phyloP scores from a whole-genome alignment of 2,113 vertebrate genomes.

The Malurus alboscapulatus region DNA sequence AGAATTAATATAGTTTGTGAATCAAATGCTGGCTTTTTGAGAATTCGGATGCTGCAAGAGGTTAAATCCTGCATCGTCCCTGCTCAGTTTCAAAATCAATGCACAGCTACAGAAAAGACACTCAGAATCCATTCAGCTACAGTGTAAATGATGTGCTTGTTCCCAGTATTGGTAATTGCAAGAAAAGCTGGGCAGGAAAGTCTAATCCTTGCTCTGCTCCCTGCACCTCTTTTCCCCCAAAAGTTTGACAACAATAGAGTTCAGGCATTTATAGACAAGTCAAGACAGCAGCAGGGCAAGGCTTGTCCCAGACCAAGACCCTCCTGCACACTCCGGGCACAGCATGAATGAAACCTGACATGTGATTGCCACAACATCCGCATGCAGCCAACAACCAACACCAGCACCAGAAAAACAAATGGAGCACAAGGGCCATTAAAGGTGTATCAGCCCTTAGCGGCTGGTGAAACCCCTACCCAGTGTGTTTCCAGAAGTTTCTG shows the following conservation, averaged over 20 bases:
- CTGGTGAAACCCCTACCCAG: background rate
- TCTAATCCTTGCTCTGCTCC: background rate
- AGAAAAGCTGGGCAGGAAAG: background rate
- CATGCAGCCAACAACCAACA: background rate
- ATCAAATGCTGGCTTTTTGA: background rate
- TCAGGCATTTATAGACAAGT: background rate
- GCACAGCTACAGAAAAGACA: background rate
- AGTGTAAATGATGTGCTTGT: background rate
- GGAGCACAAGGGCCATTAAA: background rate
- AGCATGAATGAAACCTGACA: slow-evolving; percentile 4
- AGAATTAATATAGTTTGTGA: background rate
- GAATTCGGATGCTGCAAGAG: background rate
- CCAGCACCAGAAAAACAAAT: background rate
- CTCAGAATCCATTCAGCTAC: background rate
- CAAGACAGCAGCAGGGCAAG: slow-evolving; percentile 6
- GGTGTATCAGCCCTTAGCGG: background rate
- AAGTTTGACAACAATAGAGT: background rate
- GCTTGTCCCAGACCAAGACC: background rate
- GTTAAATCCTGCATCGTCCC: background rate
- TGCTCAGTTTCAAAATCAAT: background rate
- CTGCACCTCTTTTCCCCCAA: background rate
- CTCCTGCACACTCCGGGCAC: background rate
- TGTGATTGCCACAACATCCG: background rate
- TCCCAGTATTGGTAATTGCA: background rate
- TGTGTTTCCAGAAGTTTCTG: background rate